These are phyloP conservation scores for Diadema setosum DNA, from an alignment of 35 echinoderm and acorn worm species.

Conservation along the genomic window DNA sequence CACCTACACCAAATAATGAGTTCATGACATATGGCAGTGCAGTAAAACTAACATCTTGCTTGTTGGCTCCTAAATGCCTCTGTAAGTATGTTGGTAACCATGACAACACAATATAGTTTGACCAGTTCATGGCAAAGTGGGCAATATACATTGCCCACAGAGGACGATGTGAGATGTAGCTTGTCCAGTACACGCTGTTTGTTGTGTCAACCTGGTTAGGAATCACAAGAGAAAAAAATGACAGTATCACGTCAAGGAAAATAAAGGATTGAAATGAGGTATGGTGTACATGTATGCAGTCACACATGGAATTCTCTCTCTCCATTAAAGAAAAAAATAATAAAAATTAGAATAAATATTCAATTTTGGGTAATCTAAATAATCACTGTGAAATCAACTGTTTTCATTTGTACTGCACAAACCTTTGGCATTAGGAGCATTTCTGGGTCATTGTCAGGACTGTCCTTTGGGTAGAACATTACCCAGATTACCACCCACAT, in stretches of 20 bases:
- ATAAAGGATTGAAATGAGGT: no score
- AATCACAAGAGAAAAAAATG: neutral
- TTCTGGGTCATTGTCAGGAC: slow-evolving; percentile 61
- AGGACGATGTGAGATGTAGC: slow-evolving; percentile 75
- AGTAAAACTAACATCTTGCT: slow-evolving; percentile 88
- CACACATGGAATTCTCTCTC: no score
- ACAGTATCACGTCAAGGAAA: no score
- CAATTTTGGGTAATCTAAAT: no score
- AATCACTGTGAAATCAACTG: no score
- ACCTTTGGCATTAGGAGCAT: slow-evolving; percentile 77
- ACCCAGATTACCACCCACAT: slow-evolving; percentile 87
- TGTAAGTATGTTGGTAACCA: slow-evolving; percentile 96
- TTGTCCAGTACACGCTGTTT: slow-evolving; percentile 75
- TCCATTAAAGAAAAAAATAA: slow-evolving; percentile 9
- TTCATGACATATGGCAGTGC: slow-evolving; percentile 95
- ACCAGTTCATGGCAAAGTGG: slow-evolving; percentile 98
- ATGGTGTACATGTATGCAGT: no score
- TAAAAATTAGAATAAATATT: neutral
- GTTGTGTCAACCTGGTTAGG: slow-evolving; percentile 83
- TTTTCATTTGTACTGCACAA: neutral
- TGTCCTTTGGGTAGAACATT: slow-evolving; percentile 64
- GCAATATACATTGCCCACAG: slow-evolving; percentile 95
- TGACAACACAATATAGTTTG: slow-evolving; percentile 92
- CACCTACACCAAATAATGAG: slow-evolving; percentile 89
- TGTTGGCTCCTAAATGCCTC: slow-evolving; percentile 72